phyloP scores from a whole-genome alignment of 2,888 invertebrate genomes.

The Tetranychus truncatus region DNA sequence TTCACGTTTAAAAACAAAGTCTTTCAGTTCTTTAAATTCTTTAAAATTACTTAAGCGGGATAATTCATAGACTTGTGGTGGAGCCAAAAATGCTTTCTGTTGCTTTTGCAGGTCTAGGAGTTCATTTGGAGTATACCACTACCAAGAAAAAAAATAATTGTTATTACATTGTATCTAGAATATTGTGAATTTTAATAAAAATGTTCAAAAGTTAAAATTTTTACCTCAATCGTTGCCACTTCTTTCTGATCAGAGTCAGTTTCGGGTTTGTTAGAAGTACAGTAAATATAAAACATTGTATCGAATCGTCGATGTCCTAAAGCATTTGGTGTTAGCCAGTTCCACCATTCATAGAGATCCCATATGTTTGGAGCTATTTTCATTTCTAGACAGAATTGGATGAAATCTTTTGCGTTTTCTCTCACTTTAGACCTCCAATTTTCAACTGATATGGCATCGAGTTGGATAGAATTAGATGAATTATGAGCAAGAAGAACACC shows the following conservation, averaged over 20 bases:
- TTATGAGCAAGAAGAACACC: slow-evolving; percentile 36
- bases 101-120: slow-evolving; percentile 36
- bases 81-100: slow-evolving; percentile 41
- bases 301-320: slow-evolving; percentile 38
- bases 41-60: slow-evolving; percentile 42
- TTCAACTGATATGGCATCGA: not conserved
- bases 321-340: slow-evolving; percentile 35
- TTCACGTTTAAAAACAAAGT: slow-evolving; percentile 43
- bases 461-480: not conserved
- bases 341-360: slow-evolving; percentile 35
- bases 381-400: slow-evolving; percentile 31
- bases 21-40: slow-evolving; percentile 41
- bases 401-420: slow-evolving; percentile 27
- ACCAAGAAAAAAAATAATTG: slow-evolving; percentile 37
- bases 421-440: slow-evolving; percentile 3
- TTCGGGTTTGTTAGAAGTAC: slow-evolving; percentile 40
- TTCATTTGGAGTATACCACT: slow-evolving; percentile 49
- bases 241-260: slow-evolving; percentile 40
- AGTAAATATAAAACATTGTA: slow-evolving; percentile 50
- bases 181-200: too few species aligned
- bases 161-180: not conserved
- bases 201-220: not conserved
- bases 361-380: slow-evolving; percentile 34
- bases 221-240: slow-evolving; percentile 37
- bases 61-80: slow-evolving; percentile 61